These are phyloP conservation scores for Cataglyphis hispanica DNA, from an alignment of 1,140 invertebrate genomes.

Conservation along the genomic window DNA sequence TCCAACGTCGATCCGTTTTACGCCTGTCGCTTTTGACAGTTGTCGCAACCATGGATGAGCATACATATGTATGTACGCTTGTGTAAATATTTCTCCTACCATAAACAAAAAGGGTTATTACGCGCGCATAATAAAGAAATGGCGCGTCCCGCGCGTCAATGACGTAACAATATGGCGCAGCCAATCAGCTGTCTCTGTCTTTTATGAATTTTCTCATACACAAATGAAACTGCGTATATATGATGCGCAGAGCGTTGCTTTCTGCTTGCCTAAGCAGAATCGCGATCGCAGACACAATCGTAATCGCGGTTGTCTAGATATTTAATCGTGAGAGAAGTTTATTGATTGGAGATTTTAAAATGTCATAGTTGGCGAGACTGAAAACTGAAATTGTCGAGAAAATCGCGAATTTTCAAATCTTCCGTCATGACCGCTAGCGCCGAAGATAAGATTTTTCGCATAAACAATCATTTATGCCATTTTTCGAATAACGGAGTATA, in stretches of 20 bases:
- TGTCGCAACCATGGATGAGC: not conserved
- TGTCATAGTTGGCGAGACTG: not conserved
- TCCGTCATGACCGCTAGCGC: not conserved
- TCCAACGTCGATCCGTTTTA: not conserved
- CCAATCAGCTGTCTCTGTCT: too few relatives aligned
- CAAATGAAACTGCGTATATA: too few relatives aligned
- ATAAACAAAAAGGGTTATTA: too few relatives aligned
- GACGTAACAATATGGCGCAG: too few relatives aligned
- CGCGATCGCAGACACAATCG: too few relatives aligned
- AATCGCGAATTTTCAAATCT: constrained; percentile 5
- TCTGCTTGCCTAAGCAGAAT: too few relatives aligned
- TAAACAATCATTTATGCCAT: constrained; percentile 82
- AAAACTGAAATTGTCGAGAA: not conserved
- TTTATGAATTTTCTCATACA: too few relatives aligned
- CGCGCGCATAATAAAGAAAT: too few relatives aligned
- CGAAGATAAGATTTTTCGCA: constrained; percentile 58
- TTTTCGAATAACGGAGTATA: constrained; percentile 82
- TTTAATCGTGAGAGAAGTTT: too few relatives aligned
- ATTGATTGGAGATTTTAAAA: not conserved
- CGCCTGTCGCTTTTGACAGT: not conserved
- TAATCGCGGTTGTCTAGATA: too few relatives aligned
- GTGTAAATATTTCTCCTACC: not conserved
- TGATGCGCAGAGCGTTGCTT: too few relatives aligned
- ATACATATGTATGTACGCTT: not conserved
- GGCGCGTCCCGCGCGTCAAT: too few relatives aligned